Base-by-base conservation (phyloP, 1,140 invertebrate genomes). In the Nymphalis io region DNA sequence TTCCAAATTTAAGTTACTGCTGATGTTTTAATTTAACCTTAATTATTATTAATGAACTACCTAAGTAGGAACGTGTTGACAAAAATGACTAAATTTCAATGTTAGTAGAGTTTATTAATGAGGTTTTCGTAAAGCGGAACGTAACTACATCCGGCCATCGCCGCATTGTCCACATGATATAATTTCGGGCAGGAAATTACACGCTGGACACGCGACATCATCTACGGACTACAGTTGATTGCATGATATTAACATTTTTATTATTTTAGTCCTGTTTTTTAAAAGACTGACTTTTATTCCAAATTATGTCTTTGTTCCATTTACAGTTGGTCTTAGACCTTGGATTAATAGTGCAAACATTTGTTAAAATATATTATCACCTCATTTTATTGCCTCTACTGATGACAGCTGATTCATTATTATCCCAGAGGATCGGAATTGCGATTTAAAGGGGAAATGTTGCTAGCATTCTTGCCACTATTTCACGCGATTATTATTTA, bases 151-250 rank as follows among this genome's bases (percentile, higher is more conserved):
- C 46, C 18, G 12, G 62, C 18, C 62, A 55, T 23, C 18, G 38
- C 38, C 62, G 51, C 51, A 39, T 15, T 18, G 62, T 27, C 62
- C 51, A 64, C 62, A 57, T 64, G 62, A 64, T 51, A 42, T 38
- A 16, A 57, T 64, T 64, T 64, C 15, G 38, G 48, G 48, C 62
- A 64, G 62, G 62, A 64, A 64, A 64, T 64, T 64, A 51, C 62
- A 51, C 51, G 38, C 51, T 64, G 51, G 27, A 64, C 23, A 48
- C 62, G 61, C 61, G 48, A 51, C 39, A 51, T 64, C 62, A 55
- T 64, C 33, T 51, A 18, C 16, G 42, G 46, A 51, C 46, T 51
- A n/a, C 8, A 20, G 46, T 21, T 18, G 46, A 51, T 51, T 51
- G 16, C 46, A 33, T 20, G 18, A 18, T 12, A 18, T 20, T 51